Evolutionary conservation across 30 jellyfish, hydroid and myxozoan genomes (phyloP).

Genomic region (Nemopilema nomurai): DNA sequence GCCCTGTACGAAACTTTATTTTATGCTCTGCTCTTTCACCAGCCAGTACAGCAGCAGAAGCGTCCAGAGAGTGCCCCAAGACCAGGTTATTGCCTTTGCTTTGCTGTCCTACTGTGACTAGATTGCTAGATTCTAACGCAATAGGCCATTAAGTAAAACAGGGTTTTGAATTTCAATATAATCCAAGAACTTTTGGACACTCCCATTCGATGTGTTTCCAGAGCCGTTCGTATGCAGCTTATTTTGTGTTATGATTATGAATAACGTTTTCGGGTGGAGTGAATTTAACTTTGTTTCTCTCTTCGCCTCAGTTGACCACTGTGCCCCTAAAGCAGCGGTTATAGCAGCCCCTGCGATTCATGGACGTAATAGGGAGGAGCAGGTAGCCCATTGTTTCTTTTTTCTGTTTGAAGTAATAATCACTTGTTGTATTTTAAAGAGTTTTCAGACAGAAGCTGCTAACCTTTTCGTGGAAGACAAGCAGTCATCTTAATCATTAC

Average conservation of each 20-base stretch:
- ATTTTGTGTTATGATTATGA: no score
- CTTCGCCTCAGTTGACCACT: neutral
- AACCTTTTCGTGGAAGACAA: no score
- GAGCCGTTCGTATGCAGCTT: no score
- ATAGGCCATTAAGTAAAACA: no score
- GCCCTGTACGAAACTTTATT: neutral
- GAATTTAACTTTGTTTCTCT: neutral
- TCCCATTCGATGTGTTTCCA: no score
- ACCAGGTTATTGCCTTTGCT: neutral
- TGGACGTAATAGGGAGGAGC: constrained; percentile 54
- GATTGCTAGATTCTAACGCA: neutral
- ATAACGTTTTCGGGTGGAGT: no score
- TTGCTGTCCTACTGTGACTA: neutral
- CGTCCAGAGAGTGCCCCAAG: constrained; percentile 8
- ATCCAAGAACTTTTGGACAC: no score
- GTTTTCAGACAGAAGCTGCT: no score
- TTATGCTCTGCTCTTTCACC: neutral
- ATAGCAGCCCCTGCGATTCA: constrained; percentile 45
- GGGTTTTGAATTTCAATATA: no score
- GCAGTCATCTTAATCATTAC: no score
- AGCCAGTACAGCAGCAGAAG: neutral
- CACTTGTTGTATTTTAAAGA: no score
- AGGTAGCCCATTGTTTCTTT: constrained; percentile 1
- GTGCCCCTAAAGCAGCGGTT: constrained; percentile 24
- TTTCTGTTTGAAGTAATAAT: neutral